phyloP scores from a whole-genome alignment of 2,797 vertebrate genomes.

The Nannoperca australis region DNA sequence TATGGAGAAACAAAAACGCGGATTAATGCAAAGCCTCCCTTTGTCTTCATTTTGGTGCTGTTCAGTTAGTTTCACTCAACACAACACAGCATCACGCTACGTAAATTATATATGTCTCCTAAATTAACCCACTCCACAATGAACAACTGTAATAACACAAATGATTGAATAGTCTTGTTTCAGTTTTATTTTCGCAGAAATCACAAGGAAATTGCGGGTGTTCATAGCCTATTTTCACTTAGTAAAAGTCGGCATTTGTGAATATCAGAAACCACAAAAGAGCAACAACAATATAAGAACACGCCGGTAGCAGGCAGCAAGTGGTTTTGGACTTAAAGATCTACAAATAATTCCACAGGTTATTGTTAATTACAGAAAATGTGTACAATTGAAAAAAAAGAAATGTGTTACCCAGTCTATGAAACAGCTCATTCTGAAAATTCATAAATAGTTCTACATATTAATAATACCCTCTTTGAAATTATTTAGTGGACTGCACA shows the following conservation, averaged over 20 bases:
- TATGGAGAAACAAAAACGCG: not conserved
- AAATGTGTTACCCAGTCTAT: slow-evolving; percentile 48
- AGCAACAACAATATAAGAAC: slow-evolving; percentile 27
- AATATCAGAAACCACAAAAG: slow-evolving; percentile 42
- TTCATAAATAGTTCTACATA: slow-evolving; percentile 81
- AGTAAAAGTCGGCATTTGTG: slow-evolving; percentile 37
- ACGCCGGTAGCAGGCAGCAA: slow-evolving; percentile 50
- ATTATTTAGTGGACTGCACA: slow-evolving; percentile 19
- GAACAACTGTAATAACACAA: not conserved
- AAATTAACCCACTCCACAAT: not conserved
- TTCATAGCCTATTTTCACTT: slow-evolving; percentile 44
- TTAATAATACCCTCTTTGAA: slow-evolving; percentile 52
- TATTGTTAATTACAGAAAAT: slow-evolving; percentile 55
- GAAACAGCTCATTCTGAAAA: slow-evolving; percentile 68
- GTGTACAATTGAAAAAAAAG: slow-evolving; percentile 21
- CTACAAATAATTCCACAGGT: slow-evolving; percentile 65
- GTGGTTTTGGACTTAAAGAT: slow-evolving; percentile 37
- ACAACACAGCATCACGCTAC: not conserved
- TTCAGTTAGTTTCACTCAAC: slow-evolving; percentile 4
- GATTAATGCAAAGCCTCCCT: slow-evolving; percentile 31
- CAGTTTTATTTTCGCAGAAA: slow-evolving; percentile 69
- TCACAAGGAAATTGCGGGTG: slow-evolving; percentile 43
- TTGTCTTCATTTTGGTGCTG: slow-evolving; percentile 34
- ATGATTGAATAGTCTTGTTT: slow-evolving; percentile 3
- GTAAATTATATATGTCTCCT: not conserved